These are phyloP conservation scores for Actias luna DNA, from an alignment of 2,888 invertebrate genomes.

Conservation along the genomic window DNA sequence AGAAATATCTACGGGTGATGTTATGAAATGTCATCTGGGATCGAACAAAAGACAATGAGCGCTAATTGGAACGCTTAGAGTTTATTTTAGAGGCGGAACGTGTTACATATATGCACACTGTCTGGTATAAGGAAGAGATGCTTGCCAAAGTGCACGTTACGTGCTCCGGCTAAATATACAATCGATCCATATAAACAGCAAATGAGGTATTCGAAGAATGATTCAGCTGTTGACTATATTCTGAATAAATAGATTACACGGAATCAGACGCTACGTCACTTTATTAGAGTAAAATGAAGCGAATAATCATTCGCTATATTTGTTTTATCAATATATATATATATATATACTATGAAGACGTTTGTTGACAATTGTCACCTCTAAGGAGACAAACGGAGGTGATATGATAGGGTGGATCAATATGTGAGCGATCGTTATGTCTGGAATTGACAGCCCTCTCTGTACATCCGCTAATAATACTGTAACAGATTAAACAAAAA, in stretches of 20 bases:
- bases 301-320: background rate
- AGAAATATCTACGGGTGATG: constrained; percentile 55
- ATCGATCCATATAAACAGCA: constrained; percentile 15
- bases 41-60: constrained; percentile 18
- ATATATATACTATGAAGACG: too few relatives aligned
- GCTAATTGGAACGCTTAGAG: constrained; percentile 17
- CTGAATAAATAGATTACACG: background rate
- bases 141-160: constrained; percentile 51
- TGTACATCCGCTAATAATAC: too few relatives aligned
- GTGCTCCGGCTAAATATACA: constrained; percentile 38
- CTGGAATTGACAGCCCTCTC: too few relatives aligned
- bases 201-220: constrained; percentile 16
- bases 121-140: constrained; percentile 47
- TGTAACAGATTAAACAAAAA: too few relatives aligned
- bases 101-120: constrained; percentile 36
- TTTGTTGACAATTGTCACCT: too few relatives aligned
- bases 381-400: too few relatives aligned
- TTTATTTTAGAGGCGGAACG: constrained; percentile 20
- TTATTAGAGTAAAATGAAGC: too few relatives aligned
- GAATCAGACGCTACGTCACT: background rate
- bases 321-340: background rate
- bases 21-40: constrained; percentile 63
- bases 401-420: too few relatives aligned
- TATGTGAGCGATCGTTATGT: too few relatives aligned
- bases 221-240: constrained; percentile 16